Evolutionary conservation across 2,797 vertebrate genomes (phyloP), one percentile per base, ranked within the genome.

Genomic region (Falco biarmicus): DNA sequence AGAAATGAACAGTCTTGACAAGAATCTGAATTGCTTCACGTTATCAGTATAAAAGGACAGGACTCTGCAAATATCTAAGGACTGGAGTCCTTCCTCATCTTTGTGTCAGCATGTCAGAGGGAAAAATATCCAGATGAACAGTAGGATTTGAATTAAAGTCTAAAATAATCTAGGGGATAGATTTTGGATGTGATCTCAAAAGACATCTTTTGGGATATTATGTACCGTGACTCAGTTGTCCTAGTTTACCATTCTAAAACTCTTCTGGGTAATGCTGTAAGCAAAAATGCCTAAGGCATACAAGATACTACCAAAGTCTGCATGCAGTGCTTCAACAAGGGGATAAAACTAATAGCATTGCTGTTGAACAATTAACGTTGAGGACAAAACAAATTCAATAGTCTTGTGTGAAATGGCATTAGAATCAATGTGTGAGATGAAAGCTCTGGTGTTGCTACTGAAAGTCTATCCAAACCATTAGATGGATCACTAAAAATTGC

Each of bases 231-330:
- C 50, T 89, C 64, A 47, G 34, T 29, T 54, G 82, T 73, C 45
- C 43, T 73, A 57, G 28, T 68, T 87, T 93, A 82, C 79, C 71
- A 75, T 85, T 84, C 31, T 76, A 24, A 64, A 82, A 87, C 20
- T 70, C 91, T 89, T 65, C 39, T 85, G 87, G 25, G 70, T 51
- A 82, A 82, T 24, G 60, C 5, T 74, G 28, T 26, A 89, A 90
- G 39, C 63, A 50, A 79, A 97, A 95, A 76, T 26, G 91, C 91
- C 84, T 94, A 61, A 87, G 75, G 94, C 87, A 82, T 76, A 87
- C 82, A 80, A 80, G 95, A 59, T 31, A 70, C 39, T 63, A 87
- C 51, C 60, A 77, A 54, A 87, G 43, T 9, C 26, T 45, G 43
- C 32, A 85, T 45, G 43, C 32, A 85, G 71, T 19, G 20, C 39